Evolutionary conservation across 2,888 invertebrate genomes (phyloP), one percentile per base, ranked within the genome.

Genomic region (Agonopterix subpropinquella): DNA sequence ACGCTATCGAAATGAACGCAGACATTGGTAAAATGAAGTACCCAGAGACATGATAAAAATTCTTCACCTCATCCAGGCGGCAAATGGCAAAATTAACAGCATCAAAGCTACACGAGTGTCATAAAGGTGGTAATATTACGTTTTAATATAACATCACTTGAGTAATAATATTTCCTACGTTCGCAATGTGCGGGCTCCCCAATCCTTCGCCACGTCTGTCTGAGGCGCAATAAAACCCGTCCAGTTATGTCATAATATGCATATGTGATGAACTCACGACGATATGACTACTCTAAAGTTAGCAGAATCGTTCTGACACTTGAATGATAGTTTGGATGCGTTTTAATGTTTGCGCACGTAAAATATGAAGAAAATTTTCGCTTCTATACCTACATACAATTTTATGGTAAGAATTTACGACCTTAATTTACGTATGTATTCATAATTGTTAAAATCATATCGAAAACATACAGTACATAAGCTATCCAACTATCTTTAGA

Each of bases 161-260:
- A 37, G 39, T 44, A 48, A 47, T 75, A 68, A 70, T 71, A 77
- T 73, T 57, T 61, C 67, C 53, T 28, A 28, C 28, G 28, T 28
- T 64, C 60, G 58, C 55, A 57, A 28, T 28, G 63, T 56, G 62
- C 64, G 57, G 28, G 58, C 58, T 65, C 61, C 67, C 69, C 72
- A 75, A 77, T 78, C 73, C 78, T 73, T 72, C 73, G 75, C 75
- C 73, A 72, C 42, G 78, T 82, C 79, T 70, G 81, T 77, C 79
- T 73, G 76, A 61, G 67, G 53, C 48, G 84, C 78, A 85, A 84
- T 85, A 85, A 84, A 85, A 79, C 67, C 64, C 28, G 70, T 72
- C 71, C 67, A 70, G 73, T 81, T 80, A 77, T 80, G 71, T 73
- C 77, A 78, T 84, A 79, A 81, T 81, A 79, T 80, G 80, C 82